Conservation (phyloP, 2,888 invertebrate genomes). For the Hirtodrosophila confusa region DNA sequence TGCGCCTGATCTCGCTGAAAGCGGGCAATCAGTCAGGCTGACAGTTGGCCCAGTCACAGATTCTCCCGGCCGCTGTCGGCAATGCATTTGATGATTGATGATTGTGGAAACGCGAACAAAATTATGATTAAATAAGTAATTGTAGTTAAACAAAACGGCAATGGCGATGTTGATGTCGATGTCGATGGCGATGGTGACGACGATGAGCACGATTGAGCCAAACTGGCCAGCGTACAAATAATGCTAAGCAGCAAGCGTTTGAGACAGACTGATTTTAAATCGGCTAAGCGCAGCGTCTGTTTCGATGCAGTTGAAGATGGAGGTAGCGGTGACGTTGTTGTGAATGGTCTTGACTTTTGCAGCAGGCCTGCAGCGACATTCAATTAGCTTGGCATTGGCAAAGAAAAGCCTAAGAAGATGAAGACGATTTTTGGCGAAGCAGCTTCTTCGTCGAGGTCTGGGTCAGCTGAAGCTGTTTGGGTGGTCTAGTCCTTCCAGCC, state of each 20-base stretch:
- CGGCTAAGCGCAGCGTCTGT: constrained; percentile 40
- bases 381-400: constrained; percentile 43
- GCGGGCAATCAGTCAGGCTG: constrained; percentile 82
- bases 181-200: constrained; percentile 25
- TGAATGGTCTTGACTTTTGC: constrained; percentile 46
- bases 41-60: constrained; percentile 78
- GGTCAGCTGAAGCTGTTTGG: constrained; percentile 42
- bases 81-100: constrained; percentile 83
- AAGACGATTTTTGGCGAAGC: not conserved
- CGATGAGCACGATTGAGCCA: constrained; percentile 54
- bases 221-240: constrained; percentile 29
- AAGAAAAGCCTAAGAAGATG: constrained; percentile 7
- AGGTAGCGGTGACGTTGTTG: constrained; percentile 18
- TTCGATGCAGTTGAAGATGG: constrained; percentile 16
- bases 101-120: constrained; percentile 81
- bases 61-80: constrained; percentile 70
- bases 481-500: constrained; percentile 42
- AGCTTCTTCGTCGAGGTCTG: constrained; percentile 49
- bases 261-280: constrained; percentile 30
- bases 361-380: constrained; percentile 23
- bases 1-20: constrained; percentile 61
- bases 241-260: constrained; percentile 50
- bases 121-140: constrained; percentile 82
- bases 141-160: constrained; percentile 75
- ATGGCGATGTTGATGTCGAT: constrained; percentile 27